Base-by-base conservation (phyloP, 2,888 invertebrate genomes). In the Thymelicus acteon region DNA sequence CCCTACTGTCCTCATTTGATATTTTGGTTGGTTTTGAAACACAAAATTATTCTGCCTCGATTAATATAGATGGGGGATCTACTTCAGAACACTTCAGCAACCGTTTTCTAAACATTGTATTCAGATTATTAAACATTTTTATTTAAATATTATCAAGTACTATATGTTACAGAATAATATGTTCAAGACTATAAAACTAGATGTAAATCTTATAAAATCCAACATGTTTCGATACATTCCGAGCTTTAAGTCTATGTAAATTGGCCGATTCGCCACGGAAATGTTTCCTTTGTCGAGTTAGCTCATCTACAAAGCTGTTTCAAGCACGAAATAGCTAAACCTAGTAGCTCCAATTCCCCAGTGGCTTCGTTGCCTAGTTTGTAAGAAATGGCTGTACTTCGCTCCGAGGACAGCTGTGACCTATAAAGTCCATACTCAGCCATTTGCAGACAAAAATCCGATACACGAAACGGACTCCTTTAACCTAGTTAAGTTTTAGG, bases 281-380 rank as follows among this genome's bases (percentile, higher is more conserved):
- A 52, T 6, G 57, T 40, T 58, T 40, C 40, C 15, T 60, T n/a
- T 60, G 60, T 60, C 8, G 15, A 15, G n/a, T 37, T 7, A 37
- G n/a, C 52, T 64, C 60, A 48, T 48, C 37, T 44, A 65, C 40
- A 57, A 39, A 57, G 37, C 40, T 13, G 39, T 60, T 57, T 31
- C 48, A 39, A 60, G 60, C 39, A 48, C 60, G 60, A 67, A 57
- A 48, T 15, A 60, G n/a, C 66, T 66, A 60, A 48, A 67, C 37
- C 48, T 67, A 67, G 48, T 39, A 60, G 37, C 48, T 44, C 61
- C 31, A 13, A 31, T 44, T 65, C 58, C 58, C 66, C 24, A n/a
- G 66, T 1, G 66, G 31, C 44, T 7, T n/a, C 40, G 54, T 65
- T 52, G 44, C 31, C 66, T 44, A 47, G 66, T 66, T 58, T 47